Conservation (phyloP, 2,797 vertebrate genomes). For the Sparidentex hasta region DNA sequence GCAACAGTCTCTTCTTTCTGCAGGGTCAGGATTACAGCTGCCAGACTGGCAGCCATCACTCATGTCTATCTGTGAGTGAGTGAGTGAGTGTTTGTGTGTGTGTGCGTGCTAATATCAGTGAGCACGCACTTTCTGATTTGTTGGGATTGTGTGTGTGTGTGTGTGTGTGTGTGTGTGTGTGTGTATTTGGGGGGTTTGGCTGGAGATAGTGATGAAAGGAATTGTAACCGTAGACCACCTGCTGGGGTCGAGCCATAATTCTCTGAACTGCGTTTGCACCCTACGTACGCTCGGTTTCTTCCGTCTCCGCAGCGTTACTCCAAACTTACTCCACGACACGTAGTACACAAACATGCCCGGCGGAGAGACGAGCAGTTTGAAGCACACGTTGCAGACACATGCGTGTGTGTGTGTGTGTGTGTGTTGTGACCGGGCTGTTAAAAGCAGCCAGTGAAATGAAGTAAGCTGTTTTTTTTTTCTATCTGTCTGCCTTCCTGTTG, state of each 20-base stretch:
- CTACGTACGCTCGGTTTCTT: constrained; percentile 86
- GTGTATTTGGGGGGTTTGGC: constrained; percentile 83
- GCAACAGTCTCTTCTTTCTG: constrained; percentile 82
- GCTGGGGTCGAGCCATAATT: constrained; percentile 82
- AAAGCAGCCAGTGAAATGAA: constrained; percentile 50
- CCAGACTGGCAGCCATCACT: constrained; percentile 90
- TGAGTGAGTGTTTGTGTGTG: constrained; percentile 38
- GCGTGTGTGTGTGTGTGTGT: constrained; percentile 33
- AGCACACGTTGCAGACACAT: constrained; percentile 46
- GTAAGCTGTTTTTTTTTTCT: constrained; percentile 49
- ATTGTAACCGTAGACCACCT: constrained; percentile 90
- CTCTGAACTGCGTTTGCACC: constrained; percentile 89
- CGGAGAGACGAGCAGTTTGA: constrained; percentile 19
- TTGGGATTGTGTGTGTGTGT: constrained; percentile 37
- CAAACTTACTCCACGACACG: neutral
- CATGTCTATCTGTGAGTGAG: constrained; percentile 68
- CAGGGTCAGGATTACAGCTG: constrained; percentile 87
- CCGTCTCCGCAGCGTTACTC: constrained; percentile 38
- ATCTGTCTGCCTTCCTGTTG: constrained; percentile 68
- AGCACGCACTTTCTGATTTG: constrained; percentile 49
- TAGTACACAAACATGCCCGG: neutral
- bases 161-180: constrained; percentile 20
- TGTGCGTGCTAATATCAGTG: constrained; percentile 34
- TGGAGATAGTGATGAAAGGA: constrained; percentile 90
- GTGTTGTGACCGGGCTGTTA: constrained; percentile 45